Conservation (phyloP, 37 sponge, comb jelly and placozoan genomes). For the Oscarella lobularis region DNA sequence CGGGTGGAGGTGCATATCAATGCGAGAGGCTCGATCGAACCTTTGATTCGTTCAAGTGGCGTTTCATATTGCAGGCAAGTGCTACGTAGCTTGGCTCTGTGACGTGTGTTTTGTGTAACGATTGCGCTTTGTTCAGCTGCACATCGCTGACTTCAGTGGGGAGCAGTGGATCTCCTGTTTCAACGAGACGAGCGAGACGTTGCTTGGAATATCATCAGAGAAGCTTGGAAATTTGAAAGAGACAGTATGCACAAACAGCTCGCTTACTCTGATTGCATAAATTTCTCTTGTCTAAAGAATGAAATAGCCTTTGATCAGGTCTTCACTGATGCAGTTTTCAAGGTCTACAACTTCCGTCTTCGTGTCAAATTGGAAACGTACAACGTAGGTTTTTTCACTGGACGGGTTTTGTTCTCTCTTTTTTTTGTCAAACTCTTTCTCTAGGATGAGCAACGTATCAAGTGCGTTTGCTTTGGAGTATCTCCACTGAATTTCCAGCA, state of each 20-base stretch:
- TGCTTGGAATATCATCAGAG: constrained; percentile 37
- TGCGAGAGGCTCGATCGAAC: constrained; percentile 81
- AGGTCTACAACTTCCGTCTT: constrained; percentile 36
- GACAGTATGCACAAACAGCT: no score
- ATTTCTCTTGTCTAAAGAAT: constrained; percentile 18
- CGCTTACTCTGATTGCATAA: no score
- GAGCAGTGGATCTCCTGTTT: constrained; percentile 68
- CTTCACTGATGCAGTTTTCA: constrained; percentile 53
- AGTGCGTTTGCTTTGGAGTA: constrained; percentile 35
- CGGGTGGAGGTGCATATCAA: constrained; percentile 23
- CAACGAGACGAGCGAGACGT: constrained; percentile 52
- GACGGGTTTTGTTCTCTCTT: no score
- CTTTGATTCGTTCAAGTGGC: constrained; percentile 68
- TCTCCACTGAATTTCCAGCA: constrained; percentile 38
- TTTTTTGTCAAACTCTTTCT: neutral
- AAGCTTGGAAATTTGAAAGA: constrained; percentile 67
- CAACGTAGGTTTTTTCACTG: constrained; percentile 42
- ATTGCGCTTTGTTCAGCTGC: constrained; percentile 21
- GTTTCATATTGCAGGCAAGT: constrained; percentile 63
- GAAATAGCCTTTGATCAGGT: constrained; percentile 46
- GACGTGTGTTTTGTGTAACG: neutral
- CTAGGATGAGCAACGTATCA: constrained; percentile 66
- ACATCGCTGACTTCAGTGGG: constrained; percentile 47
- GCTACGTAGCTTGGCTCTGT: no score
- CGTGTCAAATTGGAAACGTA: constrained; percentile 80